Evolutionary conservation across 2,113 vertebrate species (phyloP).

Genomic region (Ptilonorhynchus violaceus): DNA sequence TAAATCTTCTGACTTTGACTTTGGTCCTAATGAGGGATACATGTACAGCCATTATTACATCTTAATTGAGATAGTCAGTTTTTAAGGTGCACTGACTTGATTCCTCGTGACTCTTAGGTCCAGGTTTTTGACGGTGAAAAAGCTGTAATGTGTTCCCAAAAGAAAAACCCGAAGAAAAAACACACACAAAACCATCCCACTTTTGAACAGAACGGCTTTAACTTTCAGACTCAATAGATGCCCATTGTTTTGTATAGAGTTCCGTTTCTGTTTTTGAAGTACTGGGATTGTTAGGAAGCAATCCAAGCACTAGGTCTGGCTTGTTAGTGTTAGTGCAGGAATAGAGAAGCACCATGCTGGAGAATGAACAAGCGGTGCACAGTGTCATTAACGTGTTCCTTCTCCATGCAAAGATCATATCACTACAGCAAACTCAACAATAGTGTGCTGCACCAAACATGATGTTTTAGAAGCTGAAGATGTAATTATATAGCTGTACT

Average conservation of each 20-base stretch:
- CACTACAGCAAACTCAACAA: neutral
- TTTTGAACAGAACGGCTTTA: neutral
- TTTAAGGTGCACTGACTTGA: neutral
- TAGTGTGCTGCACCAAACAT: neutral
- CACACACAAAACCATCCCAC: neutral
- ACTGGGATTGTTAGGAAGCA: neutral
- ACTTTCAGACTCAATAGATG: neutral
- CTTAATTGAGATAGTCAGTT: neutral
- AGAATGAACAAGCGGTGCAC: neutral
- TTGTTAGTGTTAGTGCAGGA: neutral
- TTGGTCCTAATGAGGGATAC: accelerated
- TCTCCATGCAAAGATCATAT: accelerated
- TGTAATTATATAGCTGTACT: neutral
- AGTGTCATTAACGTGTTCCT: accelerated
- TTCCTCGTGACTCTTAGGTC: neutral
- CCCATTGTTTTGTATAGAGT: accelerated
- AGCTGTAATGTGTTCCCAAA: neutral
- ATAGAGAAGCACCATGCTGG: neutral
- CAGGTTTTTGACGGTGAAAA: neutral
- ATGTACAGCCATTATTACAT: neutral
- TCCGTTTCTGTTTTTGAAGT: neutral
- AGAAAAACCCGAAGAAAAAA: accelerated
- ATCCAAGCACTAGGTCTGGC: neutral
- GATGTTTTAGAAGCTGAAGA: neutral
- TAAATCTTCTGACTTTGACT: neutral